Evolutionary conservation across 2,113 vertebrate genomes (phyloP).

Genomic region (Ifrita kowaldi): DNA sequence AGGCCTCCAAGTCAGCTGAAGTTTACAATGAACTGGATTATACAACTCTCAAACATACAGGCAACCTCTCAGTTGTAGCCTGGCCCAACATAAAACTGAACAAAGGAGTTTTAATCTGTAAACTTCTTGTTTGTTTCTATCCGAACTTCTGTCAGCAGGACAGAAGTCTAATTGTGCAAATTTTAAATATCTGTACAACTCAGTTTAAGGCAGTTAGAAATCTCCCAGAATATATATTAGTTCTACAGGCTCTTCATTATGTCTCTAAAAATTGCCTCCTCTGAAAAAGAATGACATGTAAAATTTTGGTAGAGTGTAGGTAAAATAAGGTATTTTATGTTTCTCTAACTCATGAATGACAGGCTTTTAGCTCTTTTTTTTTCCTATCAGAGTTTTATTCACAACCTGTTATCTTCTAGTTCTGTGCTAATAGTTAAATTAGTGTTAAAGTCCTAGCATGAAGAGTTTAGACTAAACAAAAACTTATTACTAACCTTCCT

Average conservation of each 20-base stretch:
- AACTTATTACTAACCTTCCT: background rate
- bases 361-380: background rate
- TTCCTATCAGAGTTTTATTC: background rate
- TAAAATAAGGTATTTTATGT: background rate
- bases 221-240: constrained; percentile 8
- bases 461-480: background rate
- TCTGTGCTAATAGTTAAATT: background rate
- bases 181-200: background rate
- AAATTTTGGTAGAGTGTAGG: background rate
- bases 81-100: background rate
- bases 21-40: background rate
- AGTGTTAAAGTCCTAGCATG: background rate
- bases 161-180: constrained; percentile 47
- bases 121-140: background rate
- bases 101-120: background rate
- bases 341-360: background rate
- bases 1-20: background rate
- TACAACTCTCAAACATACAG: background rate
- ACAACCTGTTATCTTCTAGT: background rate
- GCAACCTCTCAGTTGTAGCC: background rate
- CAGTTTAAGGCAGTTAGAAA: constrained; percentile 54
- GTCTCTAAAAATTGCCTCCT: background rate
- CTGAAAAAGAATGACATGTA: background rate
- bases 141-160: background rate
- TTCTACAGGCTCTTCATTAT: background rate